Base-by-base conservation (phyloP, 2,888 invertebrate genomes). In the Eristalis pertinax region DNA sequence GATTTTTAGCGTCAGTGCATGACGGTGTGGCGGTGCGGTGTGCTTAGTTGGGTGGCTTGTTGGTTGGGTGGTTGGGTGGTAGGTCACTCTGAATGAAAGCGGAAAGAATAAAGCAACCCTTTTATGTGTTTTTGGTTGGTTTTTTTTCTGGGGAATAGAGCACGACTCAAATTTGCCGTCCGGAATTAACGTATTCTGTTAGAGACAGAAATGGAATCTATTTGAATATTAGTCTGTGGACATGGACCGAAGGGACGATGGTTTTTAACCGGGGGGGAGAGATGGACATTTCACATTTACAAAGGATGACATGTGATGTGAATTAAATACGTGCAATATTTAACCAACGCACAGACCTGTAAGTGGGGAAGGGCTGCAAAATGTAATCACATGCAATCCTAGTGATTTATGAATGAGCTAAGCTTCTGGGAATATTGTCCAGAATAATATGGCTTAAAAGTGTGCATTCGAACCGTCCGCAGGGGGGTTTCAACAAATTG, bases 1-100 rank as follows among this genome's bases (percentile, higher is more conserved):
- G 79, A 64, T 82, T 83, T 79, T 86, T 50, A 43, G 35, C 74
- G 67, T 65, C 22, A 67, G 26, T 50, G 58, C 56, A 41, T 32
- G 24, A 62, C 19, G n/a, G 50, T 19, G 50, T 50, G 41, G 74
- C 67, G 26, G 50, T n/a, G 50, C n/a, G n/a, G 50, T 50, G 50
- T 50, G 19, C 50, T 50, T 50, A 50, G 19, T 19, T 50, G 50
- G 50, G 50, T 50, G 32, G 2, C 1, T 50, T 4, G 15, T 4
- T 43, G 15, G 4, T 3, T 3, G 50, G 50, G 7, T 19, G 19
- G 19, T 1, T n/a, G 50, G 41, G 8, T 13, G 41, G 8, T 13
- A 10, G 41, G 41, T 15, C 41, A n/a, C n/a, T 8, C n/a, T 19
- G 19, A 50, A 50, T 50, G 50, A 50, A 19, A 50, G 50, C 50